A percentile compares a stretch with the other conserved stretches of the same genome.
These are phyloP conservation scores for Stramonita haemastoma DNA, from an alignment of 2,888 invertebrate species.

Conservation along the genomic window DNA sequence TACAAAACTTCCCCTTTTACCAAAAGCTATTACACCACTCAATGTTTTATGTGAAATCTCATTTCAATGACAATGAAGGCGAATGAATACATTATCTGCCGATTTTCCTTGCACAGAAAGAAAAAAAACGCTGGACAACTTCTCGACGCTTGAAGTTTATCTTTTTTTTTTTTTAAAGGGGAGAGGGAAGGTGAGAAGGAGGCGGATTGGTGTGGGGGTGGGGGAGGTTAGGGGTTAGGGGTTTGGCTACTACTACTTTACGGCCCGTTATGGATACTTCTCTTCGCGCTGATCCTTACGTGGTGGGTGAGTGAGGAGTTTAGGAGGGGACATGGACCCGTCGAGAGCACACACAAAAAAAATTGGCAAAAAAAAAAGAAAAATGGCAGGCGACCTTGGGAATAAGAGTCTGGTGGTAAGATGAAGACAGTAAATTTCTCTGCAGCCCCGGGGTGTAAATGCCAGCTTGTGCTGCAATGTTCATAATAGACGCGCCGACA, in stretches of 20 bases:
- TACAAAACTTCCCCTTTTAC: not conserved
- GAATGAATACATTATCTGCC: conserved; percentile 32
- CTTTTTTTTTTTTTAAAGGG: not conserved
- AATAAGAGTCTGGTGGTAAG: conserved; percentile 15
- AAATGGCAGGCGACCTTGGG: not conserved
- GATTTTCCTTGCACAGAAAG: not conserved
- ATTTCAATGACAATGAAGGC: conserved; percentile 26
- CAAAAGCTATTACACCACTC: conserved; percentile 5
- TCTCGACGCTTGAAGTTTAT: not conserved
- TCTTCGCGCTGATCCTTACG: no score
- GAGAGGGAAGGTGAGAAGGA: no score
- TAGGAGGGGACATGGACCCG: not conserved
- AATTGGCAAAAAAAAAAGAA: not conserved
- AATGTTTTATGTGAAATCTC: conserved; percentile 14
- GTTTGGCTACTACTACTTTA: not conserved
- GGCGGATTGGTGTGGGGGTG: no score
- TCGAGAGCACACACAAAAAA: no score
- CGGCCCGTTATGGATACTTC: not conserved
- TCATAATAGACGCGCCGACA: conserved; percentile 20
- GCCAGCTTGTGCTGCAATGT: not conserved
- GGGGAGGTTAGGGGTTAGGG: not conserved
- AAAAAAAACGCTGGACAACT: not conserved
- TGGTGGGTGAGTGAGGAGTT: no score
- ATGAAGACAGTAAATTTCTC: conserved; percentile 33
- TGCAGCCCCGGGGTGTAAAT: not conserved